These are phyloP conservation scores for Aquatica leii DNA, from an alignment of 2,888 invertebrate species.

Conservation along the genomic window DNA sequence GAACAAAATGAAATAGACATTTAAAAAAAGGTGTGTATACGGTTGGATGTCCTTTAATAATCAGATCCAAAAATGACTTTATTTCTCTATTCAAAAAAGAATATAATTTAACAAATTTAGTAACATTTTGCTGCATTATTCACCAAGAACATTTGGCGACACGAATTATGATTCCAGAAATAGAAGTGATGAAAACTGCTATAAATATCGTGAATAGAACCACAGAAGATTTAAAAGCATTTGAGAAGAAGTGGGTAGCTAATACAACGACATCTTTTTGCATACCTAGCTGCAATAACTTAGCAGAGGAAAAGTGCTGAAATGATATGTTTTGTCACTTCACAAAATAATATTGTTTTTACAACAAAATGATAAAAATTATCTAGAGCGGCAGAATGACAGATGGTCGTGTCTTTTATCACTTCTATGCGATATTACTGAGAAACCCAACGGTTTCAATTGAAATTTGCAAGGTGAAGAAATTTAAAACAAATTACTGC, in stretches of 20 bases:
- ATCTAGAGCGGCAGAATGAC: background rate
- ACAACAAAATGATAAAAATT: background rate
- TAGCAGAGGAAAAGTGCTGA: background rate
- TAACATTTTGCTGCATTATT: constrained; percentile 2
- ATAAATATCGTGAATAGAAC: constrained; percentile 3
- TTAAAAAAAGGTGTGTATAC: background rate
- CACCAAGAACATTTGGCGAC: constrained; percentile 4
- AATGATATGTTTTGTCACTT: background rate
- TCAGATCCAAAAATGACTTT: background rate
- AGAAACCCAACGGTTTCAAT: background rate
- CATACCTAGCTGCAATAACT: background rate
- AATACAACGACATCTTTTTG: background rate
- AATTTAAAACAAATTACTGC: too few species aligned
- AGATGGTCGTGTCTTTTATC: constrained; percentile 5
- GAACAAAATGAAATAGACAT: constrained; percentile 1
- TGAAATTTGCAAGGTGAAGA: background rate
- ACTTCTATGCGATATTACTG: constrained; percentile 2
- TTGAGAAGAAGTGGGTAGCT: background rate
- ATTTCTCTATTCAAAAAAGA: background rate
- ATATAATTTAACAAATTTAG: background rate
- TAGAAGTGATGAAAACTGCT: background rate
- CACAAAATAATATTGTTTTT: background rate
- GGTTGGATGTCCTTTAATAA: constrained; percentile 3
- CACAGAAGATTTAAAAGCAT: constrained; percentile 5
- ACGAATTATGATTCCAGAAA: background rate